Percentiles rank a stretch among this genome's conserved stretches.
Evolutionary conservation across 2,797 vertebrate species (phyloP).

Genomic region (Phaenicophaeus curvirostris): DNA sequence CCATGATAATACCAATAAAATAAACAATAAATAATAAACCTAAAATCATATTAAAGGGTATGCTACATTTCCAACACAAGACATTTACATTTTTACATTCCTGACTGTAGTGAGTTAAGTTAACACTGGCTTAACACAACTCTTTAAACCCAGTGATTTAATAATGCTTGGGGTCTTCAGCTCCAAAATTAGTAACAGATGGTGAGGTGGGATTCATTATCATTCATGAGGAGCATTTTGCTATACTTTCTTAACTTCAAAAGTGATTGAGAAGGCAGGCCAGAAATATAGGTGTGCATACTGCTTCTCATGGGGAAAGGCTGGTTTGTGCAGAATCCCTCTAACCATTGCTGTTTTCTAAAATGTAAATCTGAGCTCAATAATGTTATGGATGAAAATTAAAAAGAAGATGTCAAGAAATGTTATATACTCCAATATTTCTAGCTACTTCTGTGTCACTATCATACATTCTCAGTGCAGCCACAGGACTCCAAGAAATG

Average conservation of each 20-base stretch:
- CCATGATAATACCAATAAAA: not conserved
- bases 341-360: slow-evolving; percentile 22
- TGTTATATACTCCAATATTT: not conserved
- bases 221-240: slow-evolving; percentile 64
- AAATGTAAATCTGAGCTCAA: not conserved
- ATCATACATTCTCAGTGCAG: not conserved
- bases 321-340: not conserved
- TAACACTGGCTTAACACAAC: slow-evolving; percentile 52
- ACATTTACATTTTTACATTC: slow-evolving; percentile 18
- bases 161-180: slow-evolving; percentile 65
- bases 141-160: slow-evolving; percentile 63
- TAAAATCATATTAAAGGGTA: slow-evolving; percentile 43
- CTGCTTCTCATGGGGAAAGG: slow-evolving; percentile 35
- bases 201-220: slow-evolving; percentile 65
- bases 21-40: not conserved
- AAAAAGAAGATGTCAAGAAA: not conserved
- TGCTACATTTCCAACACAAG: slow-evolving; percentile 37
- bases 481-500: not conserved
- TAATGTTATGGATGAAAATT: not conserved
- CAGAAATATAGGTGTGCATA: slow-evolving; percentile 60
- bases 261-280: slow-evolving; percentile 59
- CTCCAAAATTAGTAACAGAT: slow-evolving; percentile 75
- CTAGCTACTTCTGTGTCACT: not conserved
- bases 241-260: slow-evolving; percentile 51
- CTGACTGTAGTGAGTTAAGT: slow-evolving; percentile 28